Evolutionary conservation across 2,113 vertebrate genomes (phyloP), one percentile per base, ranked within the genome.

Genomic region (Chelonoidis abingdonii): DNA sequence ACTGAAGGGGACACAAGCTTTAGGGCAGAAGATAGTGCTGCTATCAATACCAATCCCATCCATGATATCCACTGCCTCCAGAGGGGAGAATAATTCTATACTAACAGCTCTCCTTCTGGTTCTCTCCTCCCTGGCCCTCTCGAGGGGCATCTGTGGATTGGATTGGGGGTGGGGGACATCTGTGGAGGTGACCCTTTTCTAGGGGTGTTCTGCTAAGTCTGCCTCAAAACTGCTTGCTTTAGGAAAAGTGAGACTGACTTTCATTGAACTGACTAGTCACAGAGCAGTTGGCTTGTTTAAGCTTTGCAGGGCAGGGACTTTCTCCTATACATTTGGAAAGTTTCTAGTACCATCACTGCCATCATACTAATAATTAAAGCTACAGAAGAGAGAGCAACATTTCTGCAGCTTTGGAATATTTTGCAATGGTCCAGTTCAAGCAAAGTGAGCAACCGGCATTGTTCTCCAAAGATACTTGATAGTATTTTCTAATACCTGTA

Each of bases 401-500:
- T 83, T 38, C 5, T 38, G 35, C 24, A 81, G 69, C 57, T 89
- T 57, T 93, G 80, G 53, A 88, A 35, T 85, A 44, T 65, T 87
- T 85, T 49, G 50, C 9, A 75, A 12, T 4, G 38, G 38, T 53
- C 81, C 38, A 1, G 50, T 89, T 10, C 19, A 76, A 62, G 79
- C 57, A 93, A 80, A 80, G 2, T 44, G 31, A 62, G 35, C 59
- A 29, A 38, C 50, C 62, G 41, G 29, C 31, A 44, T 35, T 91
- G 29, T 24, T 24, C 92, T 53, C 69, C 59, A 94, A 89, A 82
- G 12, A 35, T 8, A 90, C 14, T 69, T 80, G 11, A 59, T 5
- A 80, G 89, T 94, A 94, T 90, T 93, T 95, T 50, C 82, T 85
- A 52, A 53, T 1, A 0, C 25, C 83, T 80, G 31, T 29, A 87